Percentiles rank a stretch among this genome's conserved stretches.
Evolutionary conservation across 2,113 vertebrate genomes (phyloP).

Genomic region (Chrysochloris asiatica): DNA sequence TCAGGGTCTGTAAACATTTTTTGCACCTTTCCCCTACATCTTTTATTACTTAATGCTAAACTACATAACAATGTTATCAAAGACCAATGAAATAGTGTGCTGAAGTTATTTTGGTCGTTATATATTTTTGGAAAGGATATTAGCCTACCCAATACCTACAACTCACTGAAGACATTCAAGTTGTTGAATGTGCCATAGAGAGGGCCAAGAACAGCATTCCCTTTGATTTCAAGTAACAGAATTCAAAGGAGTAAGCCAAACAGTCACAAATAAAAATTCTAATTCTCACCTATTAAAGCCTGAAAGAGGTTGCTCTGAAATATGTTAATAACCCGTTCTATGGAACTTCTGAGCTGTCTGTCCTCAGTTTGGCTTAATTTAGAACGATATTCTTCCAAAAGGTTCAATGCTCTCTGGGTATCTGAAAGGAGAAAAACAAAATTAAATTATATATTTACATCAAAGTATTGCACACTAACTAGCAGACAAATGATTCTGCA

Average conservation of each 20-base stretch:
- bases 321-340: slow-evolving; percentile 98
- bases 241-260: slow-evolving; percentile 13
- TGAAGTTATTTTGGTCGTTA: background rate
- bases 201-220: background rate
- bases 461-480: background rate
- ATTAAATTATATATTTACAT: slow-evolving; percentile 42
- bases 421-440: slow-evolving; percentile 83
- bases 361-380: slow-evolving; percentile 94
- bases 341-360: slow-evolving; percentile 93
- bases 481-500: slow-evolving; percentile 40
- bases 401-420: slow-evolving; percentile 93
- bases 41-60: slow-evolving; percentile 32
- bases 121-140: slow-evolving; percentile 4
- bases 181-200: background rate
- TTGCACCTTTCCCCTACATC: background rate
- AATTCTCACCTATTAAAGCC: slow-evolving; percentile 93
- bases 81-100: slow-evolving; percentile 39
- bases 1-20: slow-evolving; percentile 36
- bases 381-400: slow-evolving; percentile 95
- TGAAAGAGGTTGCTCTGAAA: slow-evolving; percentile 99
- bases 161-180: slow-evolving; percentile 32
- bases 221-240: slow-evolving; percentile 49
- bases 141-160: slow-evolving; percentile 2
- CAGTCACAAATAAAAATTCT: slow-evolving; percentile 60
- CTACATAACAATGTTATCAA: slow-evolving; percentile 22